Evolutionary conservation across 2,113 vertebrate species (phyloP).

Genomic region (Saiga tatarica): DNA sequence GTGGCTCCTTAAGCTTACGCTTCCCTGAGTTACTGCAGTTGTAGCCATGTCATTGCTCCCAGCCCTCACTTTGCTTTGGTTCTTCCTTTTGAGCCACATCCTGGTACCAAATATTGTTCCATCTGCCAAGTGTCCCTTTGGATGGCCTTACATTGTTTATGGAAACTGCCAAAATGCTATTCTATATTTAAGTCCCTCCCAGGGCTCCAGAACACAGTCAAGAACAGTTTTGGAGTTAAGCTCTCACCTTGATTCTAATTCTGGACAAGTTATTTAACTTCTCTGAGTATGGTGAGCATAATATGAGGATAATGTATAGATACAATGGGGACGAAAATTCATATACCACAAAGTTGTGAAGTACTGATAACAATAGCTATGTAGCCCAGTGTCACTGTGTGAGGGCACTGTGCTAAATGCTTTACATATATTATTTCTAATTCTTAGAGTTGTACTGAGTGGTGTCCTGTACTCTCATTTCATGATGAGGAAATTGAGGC

Average conservation of each 20-base stretch:
- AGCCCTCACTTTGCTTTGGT: neutral
- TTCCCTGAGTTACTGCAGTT: neutral
- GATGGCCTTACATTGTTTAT: neutral
- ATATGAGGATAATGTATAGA: neutral
- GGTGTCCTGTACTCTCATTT: neutral
- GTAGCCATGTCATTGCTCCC: neutral
- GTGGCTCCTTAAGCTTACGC: neutral
- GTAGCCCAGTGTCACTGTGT: neutral
- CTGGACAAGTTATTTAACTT: slow-evolving; percentile 2
- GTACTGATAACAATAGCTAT: neutral
- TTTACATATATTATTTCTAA: neutral
- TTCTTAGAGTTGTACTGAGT: neutral
- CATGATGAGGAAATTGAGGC: neutral
- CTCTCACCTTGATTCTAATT: neutral
- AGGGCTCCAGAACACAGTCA: neutral
- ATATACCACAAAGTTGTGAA: neutral
- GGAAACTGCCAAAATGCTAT: neutral
- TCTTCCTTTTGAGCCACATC: neutral
- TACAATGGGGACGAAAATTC: neutral
- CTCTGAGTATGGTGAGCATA: neutral
- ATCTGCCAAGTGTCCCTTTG: neutral
- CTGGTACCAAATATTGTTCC: neutral
- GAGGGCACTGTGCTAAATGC: neutral
- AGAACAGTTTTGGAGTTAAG: neutral
- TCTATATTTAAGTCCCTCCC: neutral